phyloP scores from a whole-genome alignment of 1,140 invertebrate species.

The Scaptomyza hsui region DNA sequence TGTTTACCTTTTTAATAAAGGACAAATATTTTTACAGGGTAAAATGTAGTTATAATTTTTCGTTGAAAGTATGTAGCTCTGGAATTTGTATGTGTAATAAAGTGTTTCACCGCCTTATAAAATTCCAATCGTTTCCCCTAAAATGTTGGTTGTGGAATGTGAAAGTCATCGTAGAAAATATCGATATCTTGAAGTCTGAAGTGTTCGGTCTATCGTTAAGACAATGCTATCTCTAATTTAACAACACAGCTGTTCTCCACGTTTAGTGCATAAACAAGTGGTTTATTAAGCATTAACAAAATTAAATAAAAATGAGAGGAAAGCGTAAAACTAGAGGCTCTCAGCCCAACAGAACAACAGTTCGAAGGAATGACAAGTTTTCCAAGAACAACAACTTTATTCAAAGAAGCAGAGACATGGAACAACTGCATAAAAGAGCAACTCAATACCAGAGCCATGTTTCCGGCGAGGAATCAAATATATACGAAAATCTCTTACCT shows the following conservation, averaged over 20 bases:
- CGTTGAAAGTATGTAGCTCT: no score
- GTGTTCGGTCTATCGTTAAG: neutral
- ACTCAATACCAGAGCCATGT: slow-evolving; percentile 15
- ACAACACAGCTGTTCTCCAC: neutral
- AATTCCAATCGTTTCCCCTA: neutral
- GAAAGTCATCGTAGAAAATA: neutral
- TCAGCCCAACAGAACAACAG: neutral
- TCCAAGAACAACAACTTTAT: slow-evolving; percentile 63
- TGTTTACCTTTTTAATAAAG: neutral
- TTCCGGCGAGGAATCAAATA: slow-evolving; percentile 26
- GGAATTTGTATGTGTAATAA: no score
- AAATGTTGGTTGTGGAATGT: neutral
- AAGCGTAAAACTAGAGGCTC: slow-evolving; percentile 2
- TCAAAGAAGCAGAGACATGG: slow-evolving; percentile 70
- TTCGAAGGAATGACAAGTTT: slow-evolving; percentile 46
- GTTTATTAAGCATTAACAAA: neutral
- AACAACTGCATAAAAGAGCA: slow-evolving; percentile 50
- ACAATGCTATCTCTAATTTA: neutral
- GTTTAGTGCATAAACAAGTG: neutral
- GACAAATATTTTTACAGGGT: neutral
- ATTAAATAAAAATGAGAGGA: slow-evolving; percentile 16
- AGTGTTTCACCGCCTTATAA: neutral
- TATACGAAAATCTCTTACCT: slow-evolving; percentile 25
- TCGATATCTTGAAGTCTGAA: neutral
- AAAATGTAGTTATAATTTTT: no score